phyloP scores from a whole-genome alignment of 1,140 invertebrate genomes.

The Drosophila murphyi region DNA sequence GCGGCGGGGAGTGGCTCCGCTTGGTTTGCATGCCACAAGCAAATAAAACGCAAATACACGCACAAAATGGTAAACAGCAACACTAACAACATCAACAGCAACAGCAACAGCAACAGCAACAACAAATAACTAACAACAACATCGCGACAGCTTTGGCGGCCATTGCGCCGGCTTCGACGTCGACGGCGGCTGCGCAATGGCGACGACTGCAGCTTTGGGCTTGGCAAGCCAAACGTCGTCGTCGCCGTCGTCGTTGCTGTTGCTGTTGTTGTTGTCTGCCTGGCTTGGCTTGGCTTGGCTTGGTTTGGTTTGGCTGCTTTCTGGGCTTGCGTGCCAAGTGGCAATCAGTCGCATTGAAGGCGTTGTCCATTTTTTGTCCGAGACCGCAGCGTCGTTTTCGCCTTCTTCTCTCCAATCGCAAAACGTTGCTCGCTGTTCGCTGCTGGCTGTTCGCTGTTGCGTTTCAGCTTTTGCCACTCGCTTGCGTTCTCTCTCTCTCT shows the following conservation, averaged over 20 bases:
- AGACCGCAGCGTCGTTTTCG: conserved; percentile 55
- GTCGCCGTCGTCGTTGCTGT: conserved; percentile 28
- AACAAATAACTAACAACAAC: conserved; percentile 20
- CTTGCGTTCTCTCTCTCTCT: conserved; percentile 11
- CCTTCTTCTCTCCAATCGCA: conserved; percentile 68
- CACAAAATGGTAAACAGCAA: conserved; percentile 73
- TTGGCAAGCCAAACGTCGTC: conserved; percentile 22
- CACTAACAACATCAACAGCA: conserved; percentile 19
- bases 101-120: conserved; percentile 28
- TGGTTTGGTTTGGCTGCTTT: conserved; percentile 11
- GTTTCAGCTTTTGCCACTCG: conserved; percentile 27
- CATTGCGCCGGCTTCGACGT: conserved; percentile 64
- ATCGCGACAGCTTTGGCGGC: conserved; percentile 60
- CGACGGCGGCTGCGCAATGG: conserved; percentile 68
- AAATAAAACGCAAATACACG: conserved; percentile 77
- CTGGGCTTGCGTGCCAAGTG: conserved; percentile 71
- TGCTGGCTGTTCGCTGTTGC: conserved; percentile 23
- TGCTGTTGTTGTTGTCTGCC: not conserved
- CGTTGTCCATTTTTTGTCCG: conserved; percentile 64
- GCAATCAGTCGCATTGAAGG: conserved; percentile 80
- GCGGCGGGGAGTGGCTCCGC: conserved; percentile 14
- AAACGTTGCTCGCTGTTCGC: conserved; percentile 45
- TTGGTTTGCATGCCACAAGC: conserved; percentile 74
- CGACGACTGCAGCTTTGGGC: conserved; percentile 33
- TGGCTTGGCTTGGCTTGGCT: conserved; percentile 35